Base-by-base conservation (phyloP, 1,140 invertebrate genomes). In the Spodoptera frugiperda region DNA sequence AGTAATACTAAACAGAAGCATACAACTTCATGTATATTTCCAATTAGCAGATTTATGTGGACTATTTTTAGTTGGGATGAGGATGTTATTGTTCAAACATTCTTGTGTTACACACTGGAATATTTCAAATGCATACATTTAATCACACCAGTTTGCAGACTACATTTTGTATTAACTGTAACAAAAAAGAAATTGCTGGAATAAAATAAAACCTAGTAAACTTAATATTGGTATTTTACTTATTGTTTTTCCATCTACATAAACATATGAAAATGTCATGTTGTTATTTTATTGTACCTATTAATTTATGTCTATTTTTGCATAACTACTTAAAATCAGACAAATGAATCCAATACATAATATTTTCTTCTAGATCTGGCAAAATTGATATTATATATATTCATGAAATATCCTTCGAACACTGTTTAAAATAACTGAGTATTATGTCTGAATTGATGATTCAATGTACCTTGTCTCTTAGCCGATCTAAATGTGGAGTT, bases 401-500 rank as follows among this genome's bases (percentile, higher is more conserved):
- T n/a, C n/a, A n/a, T n/a, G n/a, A n/a, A n/a, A n/a, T n/a, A n/a
- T n/a, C n/a, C n/a, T n/a, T n/a, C n/a, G n/a, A n/a, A n/a, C n/a
- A n/a, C n/a, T n/a, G n/a, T 55, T 51, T 15, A 51, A 15, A 51
- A 51, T 15, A 15, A 15, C n/a, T n/a, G n/a, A n/a, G n/a, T 5
- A 11, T 25, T 25, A 25, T 25, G 25, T 4, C 25, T 25, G 25
- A 25, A 25, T 0, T 3, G 25, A 25, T 25, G 25, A 25, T 25
- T 25, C 0, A 25, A 81, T 14, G 59, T 85, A 94, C 94, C 88
- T 94, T 94, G 84, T 94, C 94, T 79, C 92, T 85, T 84, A 94
- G 80, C 57, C 93, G 85, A 70, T 94, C 94, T 44, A 93, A 78
- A 78, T 92, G 90, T 59, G 93, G 92, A 48, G 93, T 94, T 75